phyloP scores from a whole-genome alignment of 2,113 vertebrate species.

The Cyphomyrus plagiostoma region DNA sequence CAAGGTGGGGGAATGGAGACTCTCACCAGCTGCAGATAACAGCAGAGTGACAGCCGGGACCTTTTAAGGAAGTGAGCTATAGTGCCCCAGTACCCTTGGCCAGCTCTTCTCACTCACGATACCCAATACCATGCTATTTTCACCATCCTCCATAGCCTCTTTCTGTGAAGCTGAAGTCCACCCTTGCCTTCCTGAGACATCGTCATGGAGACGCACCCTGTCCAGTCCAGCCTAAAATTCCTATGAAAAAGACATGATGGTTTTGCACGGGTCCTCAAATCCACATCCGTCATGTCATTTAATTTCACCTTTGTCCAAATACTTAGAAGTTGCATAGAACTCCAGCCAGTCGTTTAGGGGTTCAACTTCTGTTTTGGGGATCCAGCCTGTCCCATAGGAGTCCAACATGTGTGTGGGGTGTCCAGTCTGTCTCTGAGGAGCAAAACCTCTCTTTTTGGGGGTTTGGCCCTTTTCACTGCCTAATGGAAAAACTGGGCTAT shows the following conservation, averaged over 20 bases:
- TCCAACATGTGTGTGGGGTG: neutral
- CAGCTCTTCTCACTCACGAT: neutral
- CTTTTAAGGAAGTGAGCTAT: constrained; percentile 53
- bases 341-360: neutral
- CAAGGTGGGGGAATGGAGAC: neutral
- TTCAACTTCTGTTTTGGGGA: neutral
- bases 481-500: neutral
- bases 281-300: neutral
- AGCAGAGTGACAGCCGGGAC: constrained; percentile 44
- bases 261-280: neutral
- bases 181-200: neutral
- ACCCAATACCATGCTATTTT: neutral
- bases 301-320: neutral
- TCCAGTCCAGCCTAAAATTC: neutral
- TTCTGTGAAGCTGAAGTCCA: constrained; percentile 4
- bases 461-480: neutral
- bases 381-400: neutral
- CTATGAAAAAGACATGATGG: neutral
- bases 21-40: constrained; percentile 42
- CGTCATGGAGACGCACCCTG: neutral
- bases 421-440: neutral
- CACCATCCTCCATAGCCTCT: neutral
- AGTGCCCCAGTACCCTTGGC: constrained; percentile 34
- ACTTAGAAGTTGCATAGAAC: neutral
- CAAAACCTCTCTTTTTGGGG: neutral